phyloP scores from a whole-genome alignment of 92 coral and sea anemone species.

The Epizoanthus scotinus region DNA sequence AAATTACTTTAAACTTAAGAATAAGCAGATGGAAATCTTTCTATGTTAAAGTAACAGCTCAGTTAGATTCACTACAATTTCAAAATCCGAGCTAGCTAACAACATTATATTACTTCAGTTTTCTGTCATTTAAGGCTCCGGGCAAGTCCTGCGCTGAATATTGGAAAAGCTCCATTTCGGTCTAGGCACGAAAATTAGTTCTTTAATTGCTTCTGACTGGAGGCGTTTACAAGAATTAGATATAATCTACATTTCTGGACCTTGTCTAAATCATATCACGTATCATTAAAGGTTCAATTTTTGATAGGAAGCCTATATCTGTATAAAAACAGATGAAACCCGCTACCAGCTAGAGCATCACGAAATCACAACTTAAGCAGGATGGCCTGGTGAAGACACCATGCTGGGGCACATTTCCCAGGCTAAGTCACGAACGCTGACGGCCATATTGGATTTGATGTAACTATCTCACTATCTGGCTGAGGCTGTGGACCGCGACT shows the following conservation, averaged over 20 bases:
- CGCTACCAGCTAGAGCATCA: neutral
- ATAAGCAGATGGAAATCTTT: neutral
- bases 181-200: constrained; percentile 15
- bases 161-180: neutral
- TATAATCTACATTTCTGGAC: neutral
- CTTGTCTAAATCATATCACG: neutral
- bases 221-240: constrained; percentile 3
- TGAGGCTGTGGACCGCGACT: too few species aligned
- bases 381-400: too few species aligned
- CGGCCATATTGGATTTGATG: too few species aligned
- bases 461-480: too few species aligned
- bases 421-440: too few species aligned
- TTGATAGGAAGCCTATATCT: neutral
- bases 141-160: neutral
- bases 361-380: neutral
- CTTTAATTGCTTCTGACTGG: constrained; percentile 28
- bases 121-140: neutral
- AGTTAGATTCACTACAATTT: neutral
- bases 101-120: neutral
- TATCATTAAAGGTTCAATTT: neutral
- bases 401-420: too few species aligned
- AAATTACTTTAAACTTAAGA: neutral
- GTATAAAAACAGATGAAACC: neutral
- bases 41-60: neutral
- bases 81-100: neutral